phyloP scores from a whole-genome alignment of 2,888 invertebrate species.

The Cephus nigrinus region DNA sequence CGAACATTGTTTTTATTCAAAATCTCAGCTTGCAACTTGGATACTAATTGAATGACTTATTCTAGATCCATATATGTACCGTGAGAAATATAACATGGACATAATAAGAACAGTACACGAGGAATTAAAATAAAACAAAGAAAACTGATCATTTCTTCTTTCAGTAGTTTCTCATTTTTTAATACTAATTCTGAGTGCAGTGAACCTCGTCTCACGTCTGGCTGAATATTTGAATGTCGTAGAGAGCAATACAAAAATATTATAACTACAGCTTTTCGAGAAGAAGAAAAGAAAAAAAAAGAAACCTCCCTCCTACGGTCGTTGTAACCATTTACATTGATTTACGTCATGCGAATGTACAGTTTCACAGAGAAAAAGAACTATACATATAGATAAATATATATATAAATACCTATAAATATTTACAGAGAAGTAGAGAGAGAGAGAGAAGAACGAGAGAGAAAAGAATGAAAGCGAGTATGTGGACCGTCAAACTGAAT shows the following conservation, averaged over 20 bases:
- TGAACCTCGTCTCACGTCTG: background rate
- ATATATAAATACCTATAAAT: slow-evolving; percentile 5
- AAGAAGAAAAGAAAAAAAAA: background rate
- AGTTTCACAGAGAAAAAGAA: slow-evolving; percentile 4
- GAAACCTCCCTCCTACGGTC: background rate
- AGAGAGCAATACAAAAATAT: slow-evolving; percentile 13
- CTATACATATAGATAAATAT: slow-evolving; percentile 36
- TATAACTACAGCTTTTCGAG: slow-evolving; percentile 17
- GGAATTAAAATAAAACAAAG: background rate
- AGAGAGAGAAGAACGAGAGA: slow-evolving; percentile 1
- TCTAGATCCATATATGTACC: background rate
- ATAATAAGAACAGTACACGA: background rate
- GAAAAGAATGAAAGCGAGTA: background rate
- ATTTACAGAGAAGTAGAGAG: slow-evolving; percentile 6
- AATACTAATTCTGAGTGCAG: slow-evolving; percentile 1
- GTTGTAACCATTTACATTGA: background rate
- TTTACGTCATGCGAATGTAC: background rate
- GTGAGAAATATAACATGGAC: background rate
- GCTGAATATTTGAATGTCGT: background rate
- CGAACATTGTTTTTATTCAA: background rate
- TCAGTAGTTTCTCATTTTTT: background rate
- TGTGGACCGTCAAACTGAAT: background rate
- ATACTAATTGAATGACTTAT: background rate
- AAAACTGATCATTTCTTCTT: background rate
- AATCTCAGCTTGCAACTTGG: background rate